Base-by-base conservation (phyloP, 2,888 invertebrate genomes). In the Lasioglossum pauxillum region DNA sequence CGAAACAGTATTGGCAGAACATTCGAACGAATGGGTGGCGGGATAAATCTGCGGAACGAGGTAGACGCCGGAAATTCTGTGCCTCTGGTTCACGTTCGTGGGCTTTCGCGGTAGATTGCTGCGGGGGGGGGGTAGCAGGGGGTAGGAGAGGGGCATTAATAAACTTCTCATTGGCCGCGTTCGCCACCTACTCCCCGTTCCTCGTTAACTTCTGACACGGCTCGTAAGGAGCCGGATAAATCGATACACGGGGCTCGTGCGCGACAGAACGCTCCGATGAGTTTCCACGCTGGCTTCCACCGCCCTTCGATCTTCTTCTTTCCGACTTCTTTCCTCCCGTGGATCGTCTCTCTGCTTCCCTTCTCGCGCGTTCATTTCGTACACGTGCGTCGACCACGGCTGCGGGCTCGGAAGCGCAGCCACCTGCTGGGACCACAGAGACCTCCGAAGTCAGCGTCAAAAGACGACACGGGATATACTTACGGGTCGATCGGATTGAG, bases 371-470 rank as follows among this genome's bases (percentile, higher is more conserved):
- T 73, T 84, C 86, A 84, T 86, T 88, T 88, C 83, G 86, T 64
- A 69, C 88, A 88, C 88, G 88, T 83, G 79, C 79, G 75, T 67
- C 78, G 79, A 77, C 81, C 84, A 80, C 81, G 75, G 77, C 83
- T 82, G 79, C 81, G 71, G 80, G 78, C 75, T 78, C 84, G 77
- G 79, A 77, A 85, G 89, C 86, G 83, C 86, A 23, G 23, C 8
- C 23, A 53, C 53, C 23, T 53, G 23, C 49, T 46, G 53, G 53
- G 23, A 5, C 8, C 23, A 23, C 49, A 8, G 23, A 1, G 19
- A 49, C 8, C 23, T 23, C 23, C 53, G 53, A 23, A 53, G 53
- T 23, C 8, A 23, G 8, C 49, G 49, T 53, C 2, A 23, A 23
- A 23, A 23, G 53, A 23, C 53, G 23, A 8, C 8, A 3, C 5